A percentile compares a stretch with the other conserved stretches of the same genome.
These are phyloP conservation scores for Chromoteleia sp. DNA, from an alignment of 2,888 invertebrate genomes.

Conservation along the genomic window DNA sequence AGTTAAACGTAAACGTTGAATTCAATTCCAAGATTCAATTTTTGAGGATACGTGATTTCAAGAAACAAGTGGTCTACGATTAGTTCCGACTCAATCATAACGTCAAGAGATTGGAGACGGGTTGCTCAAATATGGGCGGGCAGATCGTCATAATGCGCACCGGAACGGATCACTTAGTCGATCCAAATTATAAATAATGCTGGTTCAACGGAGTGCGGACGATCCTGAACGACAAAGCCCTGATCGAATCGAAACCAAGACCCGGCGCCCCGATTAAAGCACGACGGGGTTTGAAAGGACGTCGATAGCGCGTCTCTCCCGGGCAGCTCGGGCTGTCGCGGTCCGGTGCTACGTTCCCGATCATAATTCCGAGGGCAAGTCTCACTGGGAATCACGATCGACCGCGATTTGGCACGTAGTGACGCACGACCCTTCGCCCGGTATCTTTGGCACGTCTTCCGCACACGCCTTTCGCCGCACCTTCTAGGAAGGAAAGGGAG, in stretches of 20 bases:
- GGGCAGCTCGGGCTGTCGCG: constrained; percentile 1
- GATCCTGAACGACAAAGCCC: constrained; percentile 1
- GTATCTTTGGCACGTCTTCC: constrained; percentile 53
- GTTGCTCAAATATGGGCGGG: constrained; percentile 15
- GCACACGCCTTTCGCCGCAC: constrained; percentile 46
- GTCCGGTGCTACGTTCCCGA: constrained; percentile 43
- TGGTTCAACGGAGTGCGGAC: background rate
- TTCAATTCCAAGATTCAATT: constrained; percentile 1
- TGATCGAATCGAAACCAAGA: constrained; percentile 5
- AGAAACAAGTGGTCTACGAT: constrained; percentile 3
- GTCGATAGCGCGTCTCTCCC: constrained; percentile 14
- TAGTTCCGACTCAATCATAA: constrained; percentile 9
- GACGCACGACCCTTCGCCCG: constrained; percentile 47
- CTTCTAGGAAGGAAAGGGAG: constrained; percentile 20
- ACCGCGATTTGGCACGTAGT: constrained; percentile 66
- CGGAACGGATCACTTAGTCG: constrained; percentile 1
- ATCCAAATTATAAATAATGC: constrained; percentile 22
- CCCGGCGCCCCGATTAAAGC: constrained; percentile 35
- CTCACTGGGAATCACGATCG: constrained; percentile 62
- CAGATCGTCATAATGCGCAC: constrained; percentile 7
- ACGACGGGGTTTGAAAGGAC: constrained; percentile 55
- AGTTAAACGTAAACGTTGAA: background rate
- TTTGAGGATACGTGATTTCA: background rate
- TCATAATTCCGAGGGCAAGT: constrained; percentile 56
- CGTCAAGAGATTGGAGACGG: constrained; percentile 11